phyloP scores from a whole-genome alignment of 2,113 vertebrate genomes.

The Coptodon rendalli region DNA sequence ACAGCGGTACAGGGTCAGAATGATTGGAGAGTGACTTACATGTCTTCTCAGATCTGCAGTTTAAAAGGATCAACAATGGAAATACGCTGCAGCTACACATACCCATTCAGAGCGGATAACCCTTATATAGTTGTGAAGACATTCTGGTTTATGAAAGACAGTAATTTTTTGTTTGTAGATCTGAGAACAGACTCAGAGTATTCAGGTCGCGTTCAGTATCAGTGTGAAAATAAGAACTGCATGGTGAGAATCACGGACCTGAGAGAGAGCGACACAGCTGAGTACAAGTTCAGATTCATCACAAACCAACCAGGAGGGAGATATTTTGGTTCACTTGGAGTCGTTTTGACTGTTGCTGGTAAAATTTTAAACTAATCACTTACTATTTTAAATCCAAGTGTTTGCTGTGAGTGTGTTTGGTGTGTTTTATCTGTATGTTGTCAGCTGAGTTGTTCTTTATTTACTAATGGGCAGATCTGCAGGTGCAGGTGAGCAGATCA shows the following conservation, averaged over 20 bases:
- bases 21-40: too few species aligned
- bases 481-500: too few species aligned
- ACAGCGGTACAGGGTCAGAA: too few species aligned
- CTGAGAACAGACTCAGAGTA: not conserved
- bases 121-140: accelerated
- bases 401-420: too few species aligned
- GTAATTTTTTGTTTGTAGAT: not conserved
- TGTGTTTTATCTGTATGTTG: too few species aligned
- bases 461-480: too few species aligned
- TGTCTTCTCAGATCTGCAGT: too few species aligned
- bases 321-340: not conserved
- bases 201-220: not conserved
- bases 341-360: not conserved
- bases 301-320: not conserved
- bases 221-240: too few species aligned
- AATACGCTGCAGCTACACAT: not conserved
- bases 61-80: not conserved
- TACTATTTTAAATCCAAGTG: too few species aligned
- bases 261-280: too few species aligned
- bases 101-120: not conserved
- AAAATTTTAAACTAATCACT: not conserved
- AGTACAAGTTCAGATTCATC: not conserved
- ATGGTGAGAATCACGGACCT: too few species aligned
- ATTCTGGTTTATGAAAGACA: not conserved
- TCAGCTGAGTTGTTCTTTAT: too few species aligned